phyloP scores from a whole-genome alignment of 2,888 invertebrate genomes.

The Drosophila falleni region DNA sequence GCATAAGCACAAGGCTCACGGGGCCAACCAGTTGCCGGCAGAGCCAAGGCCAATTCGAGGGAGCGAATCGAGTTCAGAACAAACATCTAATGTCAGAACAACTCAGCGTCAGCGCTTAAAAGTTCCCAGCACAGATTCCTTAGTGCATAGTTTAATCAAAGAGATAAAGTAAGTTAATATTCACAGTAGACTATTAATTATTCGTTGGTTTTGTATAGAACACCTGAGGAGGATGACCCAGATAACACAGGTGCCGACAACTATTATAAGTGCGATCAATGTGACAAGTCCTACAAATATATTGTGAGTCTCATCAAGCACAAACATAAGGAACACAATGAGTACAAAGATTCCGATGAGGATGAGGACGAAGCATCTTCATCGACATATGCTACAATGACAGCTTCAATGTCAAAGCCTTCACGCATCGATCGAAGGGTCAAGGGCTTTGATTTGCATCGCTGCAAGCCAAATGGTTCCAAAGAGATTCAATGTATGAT shows the following conservation, averaged over 20 bases:
- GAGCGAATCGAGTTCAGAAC: neutral
- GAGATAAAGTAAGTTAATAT: conserved; percentile 45
- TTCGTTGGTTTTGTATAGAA: conserved; percentile 16
- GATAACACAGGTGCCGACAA: conserved; percentile 46
- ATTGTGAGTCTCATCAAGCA: conserved; percentile 70
- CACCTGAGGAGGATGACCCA: conserved; percentile 61
- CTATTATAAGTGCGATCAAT: conserved; percentile 69
- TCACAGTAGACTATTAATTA: neutral
- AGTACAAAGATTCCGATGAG: conserved; percentile 46
- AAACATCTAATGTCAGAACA: conserved; percentile 1
- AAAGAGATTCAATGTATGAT: conserved; percentile 85
- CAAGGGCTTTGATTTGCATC: conserved; percentile 68
- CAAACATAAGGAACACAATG: conserved; percentile 52
- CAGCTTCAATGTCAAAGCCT: conserved; percentile 37
- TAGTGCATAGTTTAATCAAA: conserved; percentile 66
- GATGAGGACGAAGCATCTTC: conserved; percentile 42
- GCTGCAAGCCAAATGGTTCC: conserved; percentile 82
- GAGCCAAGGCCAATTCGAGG: conserved; percentile 19
- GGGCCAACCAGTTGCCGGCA: conserved; percentile 41
- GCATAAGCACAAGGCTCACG: conserved; percentile 57
- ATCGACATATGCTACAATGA: conserved; percentile 30
- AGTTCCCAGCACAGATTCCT: conserved; percentile 43
- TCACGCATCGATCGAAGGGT: conserved; percentile 64
- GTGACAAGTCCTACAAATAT: conserved; percentile 63
- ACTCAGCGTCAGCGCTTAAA: conserved; percentile 18